These are phyloP conservation scores for Alviniconcha marisindica DNA, from an alignment of 1,140 invertebrate genomes.

Conservation along the genomic window DNA sequence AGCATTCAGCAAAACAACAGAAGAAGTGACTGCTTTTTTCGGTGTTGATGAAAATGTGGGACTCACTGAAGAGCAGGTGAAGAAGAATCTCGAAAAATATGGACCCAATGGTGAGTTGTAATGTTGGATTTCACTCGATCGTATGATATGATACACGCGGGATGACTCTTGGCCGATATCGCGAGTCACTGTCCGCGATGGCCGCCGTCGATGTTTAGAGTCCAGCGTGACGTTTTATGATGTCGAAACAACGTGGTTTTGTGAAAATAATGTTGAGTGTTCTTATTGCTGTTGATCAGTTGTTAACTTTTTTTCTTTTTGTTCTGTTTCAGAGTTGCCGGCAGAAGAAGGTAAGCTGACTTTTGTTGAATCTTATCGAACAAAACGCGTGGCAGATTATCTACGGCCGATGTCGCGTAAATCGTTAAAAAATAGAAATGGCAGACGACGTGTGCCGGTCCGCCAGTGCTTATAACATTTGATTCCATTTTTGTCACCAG, in stretches of 20 bases:
- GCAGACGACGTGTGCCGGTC: constrained; percentile 15
- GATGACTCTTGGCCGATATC: constrained; percentile 26
- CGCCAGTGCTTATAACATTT: constrained; percentile 26
- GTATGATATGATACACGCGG: not conserved
- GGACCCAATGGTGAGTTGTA: constrained; percentile 96
- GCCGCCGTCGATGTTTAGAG: constrained; percentile 23
- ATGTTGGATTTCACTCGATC: constrained; percentile 6
- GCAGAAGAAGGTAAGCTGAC: constrained; percentile 80
- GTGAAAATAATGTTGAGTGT: not conserved
- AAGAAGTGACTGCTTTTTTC: constrained; percentile 95
- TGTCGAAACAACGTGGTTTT: too few relatives aligned
- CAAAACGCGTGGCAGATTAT: constrained; percentile 25
- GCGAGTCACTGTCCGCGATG: not conserved
- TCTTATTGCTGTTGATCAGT: not conserved
- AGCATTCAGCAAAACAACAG: constrained; percentile 94
- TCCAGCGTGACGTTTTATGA: not conserved
- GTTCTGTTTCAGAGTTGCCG: constrained; percentile 83
- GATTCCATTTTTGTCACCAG: constrained; percentile 64
- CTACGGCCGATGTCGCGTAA: constrained; percentile 9
- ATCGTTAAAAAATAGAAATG: constrained; percentile 34
- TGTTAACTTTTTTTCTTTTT: constrained; percentile 58
- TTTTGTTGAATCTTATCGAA: constrained; percentile 15
- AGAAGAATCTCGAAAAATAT: constrained; percentile 98
- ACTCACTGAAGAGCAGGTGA: constrained; percentile 94
- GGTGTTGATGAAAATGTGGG: constrained; percentile 92